Percentiles rank a stretch among this genome's conserved stretches.
Conservation (phyloP, 2,888 invertebrate genomes). For the Drosophila monieri region DNA sequence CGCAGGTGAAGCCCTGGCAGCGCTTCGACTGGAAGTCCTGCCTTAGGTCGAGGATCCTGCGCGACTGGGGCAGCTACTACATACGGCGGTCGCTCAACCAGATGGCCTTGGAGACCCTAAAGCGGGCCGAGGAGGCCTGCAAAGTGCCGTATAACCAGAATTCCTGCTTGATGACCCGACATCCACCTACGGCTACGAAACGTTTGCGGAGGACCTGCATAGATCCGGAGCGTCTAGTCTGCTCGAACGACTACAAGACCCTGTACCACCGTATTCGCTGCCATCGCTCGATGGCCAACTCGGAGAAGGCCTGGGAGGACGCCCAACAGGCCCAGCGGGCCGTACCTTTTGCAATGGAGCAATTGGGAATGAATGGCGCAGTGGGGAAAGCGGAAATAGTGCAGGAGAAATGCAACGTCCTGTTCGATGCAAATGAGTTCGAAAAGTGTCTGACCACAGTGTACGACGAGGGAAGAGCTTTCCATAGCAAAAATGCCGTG, state of each 20-base stretch:
- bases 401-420: conserved; percentile 71
- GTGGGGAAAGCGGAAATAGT: conserved; percentile 21
- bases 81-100: conserved; percentile 5
- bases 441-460: conserved; percentile 70
- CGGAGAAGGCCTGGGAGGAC: conserved; percentile 64
- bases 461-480: conserved; percentile 54
- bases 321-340: conserved; percentile 54
- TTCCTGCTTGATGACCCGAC: not conserved
- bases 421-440: conserved; percentile 74
- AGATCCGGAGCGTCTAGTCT: not conserved
- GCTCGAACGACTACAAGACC: conserved; percentile 54
- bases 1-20: conserved; percentile 50
- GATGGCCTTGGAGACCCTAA: conserved; percentile 32
- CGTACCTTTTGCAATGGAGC: not conserved
- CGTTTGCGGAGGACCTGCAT: not conserved
- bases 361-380: not conserved
- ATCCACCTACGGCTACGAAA: not conserved
- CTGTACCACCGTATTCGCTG: conserved; percentile 67
- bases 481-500: not conserved
- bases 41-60: conserved; percentile 39
- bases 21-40: conserved; percentile 47
- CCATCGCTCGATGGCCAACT: conserved; percentile 66
- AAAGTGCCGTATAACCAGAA: not conserved
- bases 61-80: conserved; percentile 52
- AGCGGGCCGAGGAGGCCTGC: conserved; percentile 24